Evolutionary conservation across 1,140 invertebrate species (phyloP).

Genomic region (Aphelinus atriplicis): DNA sequence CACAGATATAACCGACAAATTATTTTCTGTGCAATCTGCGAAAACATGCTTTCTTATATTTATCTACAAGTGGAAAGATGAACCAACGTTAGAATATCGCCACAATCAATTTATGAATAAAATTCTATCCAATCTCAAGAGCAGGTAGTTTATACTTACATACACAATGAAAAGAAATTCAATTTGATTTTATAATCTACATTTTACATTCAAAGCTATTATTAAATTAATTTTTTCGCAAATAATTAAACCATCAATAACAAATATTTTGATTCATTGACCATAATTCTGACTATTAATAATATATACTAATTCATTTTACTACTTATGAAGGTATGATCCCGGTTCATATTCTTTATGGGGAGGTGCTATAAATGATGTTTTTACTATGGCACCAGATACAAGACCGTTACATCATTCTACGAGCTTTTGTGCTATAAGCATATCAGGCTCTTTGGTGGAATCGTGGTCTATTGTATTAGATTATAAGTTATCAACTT

Average conservation of each 20-base stretch:
- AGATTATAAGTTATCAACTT: neutral
- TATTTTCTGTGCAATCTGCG: neutral
- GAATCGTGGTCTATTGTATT: slow-evolving; percentile 27
- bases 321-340: slow-evolving; percentile 8
- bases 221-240: no score
- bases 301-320: neutral
- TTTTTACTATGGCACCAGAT: slow-evolving; percentile 23
- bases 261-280: neutral
- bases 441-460: slow-evolving; percentile 16
- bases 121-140: slow-evolving; percentile 7
- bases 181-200: no score
- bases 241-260: no score
- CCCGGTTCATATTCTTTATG: slow-evolving; percentile 19
- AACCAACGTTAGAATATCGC: slow-evolving; percentile 13
- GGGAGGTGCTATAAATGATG: slow-evolving; percentile 27
- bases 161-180: no score
- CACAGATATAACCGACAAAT: slow-evolving; percentile 4
- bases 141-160: neutral
- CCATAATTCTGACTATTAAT: neutral
- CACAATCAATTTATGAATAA: slow-evolving; percentile 29
- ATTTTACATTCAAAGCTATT: no score
- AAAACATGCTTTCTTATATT: slow-evolving; percentile 25
- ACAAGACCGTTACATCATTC: slow-evolving; percentile 3
- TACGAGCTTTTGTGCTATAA: slow-evolving; percentile 24
- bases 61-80: slow-evolving; percentile 30